Evolutionary conservation across 2,113 vertebrate genomes (phyloP), one percentile per base, ranked within the genome.

Genomic region (Mus pahari): DNA sequence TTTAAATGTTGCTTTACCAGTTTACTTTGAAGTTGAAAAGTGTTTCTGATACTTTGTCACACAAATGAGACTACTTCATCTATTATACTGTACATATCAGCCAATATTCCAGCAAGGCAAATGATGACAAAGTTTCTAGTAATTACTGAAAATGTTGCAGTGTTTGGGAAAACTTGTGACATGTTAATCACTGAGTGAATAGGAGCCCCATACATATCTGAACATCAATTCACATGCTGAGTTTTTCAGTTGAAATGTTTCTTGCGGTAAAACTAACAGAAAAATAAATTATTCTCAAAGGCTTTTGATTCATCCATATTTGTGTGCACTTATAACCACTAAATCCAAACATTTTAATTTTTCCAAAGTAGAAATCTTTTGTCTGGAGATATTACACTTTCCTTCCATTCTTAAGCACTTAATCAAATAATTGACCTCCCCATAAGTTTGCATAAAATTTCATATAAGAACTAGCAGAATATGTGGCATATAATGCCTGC

Each of bases 351-450:
- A 78, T 87, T 83, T 83, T 20, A 28, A 71, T 91, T 24, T 31
- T 7, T 93, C 11, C 17, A 58, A 86, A 70, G 12, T 87, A 87
- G 81, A 90, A 55, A 11, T 1, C 0, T 83, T 75, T 75, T 77
- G 0, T 17, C 19, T 24, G 24, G 50, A 50, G 33, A 16, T 60
- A 89, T 13, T 81, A 91, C 7, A 48, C 7, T 13, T 60, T 70
- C 0, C 3, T 10, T 1, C 4, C 12, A 24, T 55, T 5, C 12
- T 86, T 6, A 28, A 55, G 2, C 0, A 8, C 64, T 26, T 82
- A 0, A 0, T 2, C 89, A 90, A n/a, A 36, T 55, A 86, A 81
- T 74, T 31, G 89, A 22, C 19, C 24, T 42, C 31, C 20, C 42
- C 58, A 53, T 88, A 3, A 4, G 14, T 77, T 91, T 88, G 55